A percentile compares a stretch with the other conserved stretches of the same genome.
Conservation (phyloP, 2,113 vertebrate genomes). For the Rhinolophus sinicus region DNA sequence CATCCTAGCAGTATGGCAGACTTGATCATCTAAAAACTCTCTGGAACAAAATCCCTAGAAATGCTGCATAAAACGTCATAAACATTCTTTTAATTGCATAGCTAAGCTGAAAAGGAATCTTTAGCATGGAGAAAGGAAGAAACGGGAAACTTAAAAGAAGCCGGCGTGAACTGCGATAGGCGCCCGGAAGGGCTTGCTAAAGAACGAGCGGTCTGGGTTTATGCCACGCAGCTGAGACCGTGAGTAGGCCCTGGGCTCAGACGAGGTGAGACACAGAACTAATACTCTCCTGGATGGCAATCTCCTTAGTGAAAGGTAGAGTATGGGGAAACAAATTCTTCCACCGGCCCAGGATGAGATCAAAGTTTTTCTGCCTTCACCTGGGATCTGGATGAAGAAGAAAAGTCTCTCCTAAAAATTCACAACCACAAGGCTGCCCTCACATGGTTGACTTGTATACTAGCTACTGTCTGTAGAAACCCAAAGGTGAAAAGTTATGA, state of each 20-base stretch:
- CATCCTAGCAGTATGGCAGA: constrained; percentile 4
- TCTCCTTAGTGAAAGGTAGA: background rate
- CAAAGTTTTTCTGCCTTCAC: background rate
- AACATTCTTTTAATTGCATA: background rate
- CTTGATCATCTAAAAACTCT: background rate
- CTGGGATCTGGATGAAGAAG: background rate
- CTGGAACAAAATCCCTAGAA: background rate
- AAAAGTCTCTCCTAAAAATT: background rate
- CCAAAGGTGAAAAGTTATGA: background rate
- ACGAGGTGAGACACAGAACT: background rate
- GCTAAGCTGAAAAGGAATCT: background rate
- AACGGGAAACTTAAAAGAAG: background rate
- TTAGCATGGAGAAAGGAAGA: background rate
- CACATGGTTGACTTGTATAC: background rate
- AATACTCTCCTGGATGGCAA: background rate
- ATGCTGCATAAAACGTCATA: background rate
- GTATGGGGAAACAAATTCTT: background rate
- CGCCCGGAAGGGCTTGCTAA: background rate
- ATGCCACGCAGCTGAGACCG: background rate
- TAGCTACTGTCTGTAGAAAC: background rate
- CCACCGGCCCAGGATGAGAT: background rate
- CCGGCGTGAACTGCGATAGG: background rate
- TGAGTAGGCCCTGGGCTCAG: background rate
- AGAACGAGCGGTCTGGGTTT: background rate
- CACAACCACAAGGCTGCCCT: background rate